Conservation (phyloP, 2,113 vertebrate genomes). For the Cinclus cinclus region DNA sequence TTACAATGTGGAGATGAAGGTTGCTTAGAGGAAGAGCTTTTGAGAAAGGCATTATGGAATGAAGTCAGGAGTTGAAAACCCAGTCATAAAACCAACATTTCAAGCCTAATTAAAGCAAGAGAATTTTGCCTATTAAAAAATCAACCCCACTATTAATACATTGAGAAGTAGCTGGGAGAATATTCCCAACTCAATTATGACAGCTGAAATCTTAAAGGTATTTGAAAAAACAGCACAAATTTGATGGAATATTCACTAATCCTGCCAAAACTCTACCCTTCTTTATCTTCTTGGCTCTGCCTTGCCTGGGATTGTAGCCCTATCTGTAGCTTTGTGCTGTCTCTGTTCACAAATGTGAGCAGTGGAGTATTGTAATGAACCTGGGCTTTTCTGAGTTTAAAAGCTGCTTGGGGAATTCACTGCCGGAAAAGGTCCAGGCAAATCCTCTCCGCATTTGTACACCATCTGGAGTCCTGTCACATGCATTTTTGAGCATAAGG, state of each 20-base stretch:
- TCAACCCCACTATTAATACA: neutral
- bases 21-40: constrained; percentile 34
- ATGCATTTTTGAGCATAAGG: neutral
- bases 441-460: neutral
- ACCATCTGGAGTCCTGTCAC: constrained; percentile 33
- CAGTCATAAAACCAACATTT: neutral
- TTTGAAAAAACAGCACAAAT: neutral
- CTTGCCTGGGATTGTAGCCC: neutral
- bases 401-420: constrained; percentile 1
- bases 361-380: neutral
- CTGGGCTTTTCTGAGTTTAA: neutral
- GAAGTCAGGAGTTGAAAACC: constrained; percentile 18
- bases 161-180: neutral
- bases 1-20: neutral
- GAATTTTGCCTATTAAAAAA: neutral
- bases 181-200: neutral
- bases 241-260: neutral
- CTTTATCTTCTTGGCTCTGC: neutral
- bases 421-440: constrained; percentile 9
- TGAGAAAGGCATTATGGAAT: neutral
- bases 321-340: neutral
- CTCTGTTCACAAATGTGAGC: neutral
- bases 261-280: neutral
- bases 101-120: constrained; percentile 54
- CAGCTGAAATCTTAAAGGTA: neutral